Base-by-base conservation (phyloP, 2,113 vertebrate genomes). In the Leucoraja erinaceus region DNA sequence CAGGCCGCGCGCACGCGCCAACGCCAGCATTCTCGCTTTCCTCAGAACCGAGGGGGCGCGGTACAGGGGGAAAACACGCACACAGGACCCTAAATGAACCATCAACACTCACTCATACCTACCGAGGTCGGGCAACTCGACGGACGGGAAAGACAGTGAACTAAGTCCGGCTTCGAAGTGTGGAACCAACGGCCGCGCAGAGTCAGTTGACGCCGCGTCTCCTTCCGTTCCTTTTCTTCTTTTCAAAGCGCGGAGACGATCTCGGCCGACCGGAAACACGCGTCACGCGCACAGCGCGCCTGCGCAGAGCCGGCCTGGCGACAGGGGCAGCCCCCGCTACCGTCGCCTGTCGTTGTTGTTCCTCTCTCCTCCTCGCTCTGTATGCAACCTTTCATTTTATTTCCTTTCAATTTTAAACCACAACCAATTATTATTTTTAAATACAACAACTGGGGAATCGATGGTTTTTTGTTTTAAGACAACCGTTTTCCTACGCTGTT, bases 221-320 rank as follows among this genome's bases (percentile, higher is more conserved):
- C 90, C 90, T 91, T 91, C 68, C 90, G 66, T 12, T 91, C 25
- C 68, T 91, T 72, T 72, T 91, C 90, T 47, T 79, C 77, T 72
- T 91, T 70, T 47, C 33, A 72, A 70, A 38, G 90, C 90, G 68
- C 70, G 90, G 90, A 91, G 18, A 54, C 20, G 33, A 47, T 68
- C 90, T 47, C 66, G 8, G 68, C 68, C 66, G 68, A 72, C 66
- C 66, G 90, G 90, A 91, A 91, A 47, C 5, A 54, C 9, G 28
- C 59, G 59, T 88, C 83, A 88, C 78, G 78, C 38, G 78, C 83
- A 61, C 11, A 56, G 16, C 83, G 25, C 12, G n/a, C 28, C 28
- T 88, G 83, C 83, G 83, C 59, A 31, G 25, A 2, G 59, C 25
- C n/a, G 1, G 0, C 0, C 76, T 0, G 20, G 18, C 81, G 11